Evolutionary conservation across 30 jellyfish, hydroid and myxozoan genomes (phyloP).

Genomic region (Turritopsis rubra): DNA sequence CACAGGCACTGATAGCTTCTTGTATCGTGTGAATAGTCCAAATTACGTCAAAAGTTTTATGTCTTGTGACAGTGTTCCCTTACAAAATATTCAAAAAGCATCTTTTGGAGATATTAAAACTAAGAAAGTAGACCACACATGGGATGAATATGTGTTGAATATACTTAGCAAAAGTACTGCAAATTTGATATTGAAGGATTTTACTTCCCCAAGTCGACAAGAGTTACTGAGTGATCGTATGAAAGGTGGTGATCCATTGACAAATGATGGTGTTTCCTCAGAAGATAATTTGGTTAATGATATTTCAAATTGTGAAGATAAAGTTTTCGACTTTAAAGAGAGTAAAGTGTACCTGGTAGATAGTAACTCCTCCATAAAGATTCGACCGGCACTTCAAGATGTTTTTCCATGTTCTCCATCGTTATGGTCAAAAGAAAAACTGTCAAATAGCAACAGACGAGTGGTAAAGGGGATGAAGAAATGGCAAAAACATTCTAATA

Average conservation of each 20-base stretch:
- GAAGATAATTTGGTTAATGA: neutral
- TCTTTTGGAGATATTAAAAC: neutral
- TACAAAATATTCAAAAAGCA: neutral
- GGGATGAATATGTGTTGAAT: conserved; percentile 75
- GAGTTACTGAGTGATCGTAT: conserved; percentile 16
- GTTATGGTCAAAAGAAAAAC: conserved; percentile 2
- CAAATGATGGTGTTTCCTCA: conserved; percentile 2
- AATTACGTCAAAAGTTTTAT: neutral
- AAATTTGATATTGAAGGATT: conserved; percentile 47
- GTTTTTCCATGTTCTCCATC: conserved; percentile 7
- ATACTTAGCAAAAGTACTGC: conserved; percentile 76
- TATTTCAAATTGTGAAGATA: neutral
- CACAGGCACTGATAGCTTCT: neutral
- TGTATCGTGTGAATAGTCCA: neutral
- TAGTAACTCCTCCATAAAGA: neutral
- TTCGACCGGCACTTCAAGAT: neutral
- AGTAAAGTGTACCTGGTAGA: neutral
- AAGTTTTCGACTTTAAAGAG: neutral
- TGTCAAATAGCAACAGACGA: neutral
- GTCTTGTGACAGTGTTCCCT: neutral
- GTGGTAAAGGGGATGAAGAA: conserved; percentile 4
- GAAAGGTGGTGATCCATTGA: neutral
- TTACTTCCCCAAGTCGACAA: conserved; percentile 45
- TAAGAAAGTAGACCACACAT: conserved; percentile 2
- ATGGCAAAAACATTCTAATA: neutral